Base-by-base conservation (phyloP, 2,797 vertebrate species). In the Sebastes oblongus region DNA sequence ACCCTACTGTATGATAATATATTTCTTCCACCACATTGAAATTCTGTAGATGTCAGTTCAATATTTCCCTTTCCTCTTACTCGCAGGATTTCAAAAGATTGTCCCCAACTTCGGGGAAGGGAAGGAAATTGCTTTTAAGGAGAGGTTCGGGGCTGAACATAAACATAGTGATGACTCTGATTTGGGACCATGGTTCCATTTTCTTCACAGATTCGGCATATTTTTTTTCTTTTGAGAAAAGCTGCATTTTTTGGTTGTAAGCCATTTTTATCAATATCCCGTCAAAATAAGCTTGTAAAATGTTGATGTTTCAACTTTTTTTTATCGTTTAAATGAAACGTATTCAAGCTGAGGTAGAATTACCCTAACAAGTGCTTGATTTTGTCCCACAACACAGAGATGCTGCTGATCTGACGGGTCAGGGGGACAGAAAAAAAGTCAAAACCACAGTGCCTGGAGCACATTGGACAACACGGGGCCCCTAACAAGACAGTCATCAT, bases 61-160 rank as follows among this genome's bases (percentile, higher is more conserved):
- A 81, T 86, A 83, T 82, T 85, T 88, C 72, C 61, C 64, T 70
- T 84, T 68, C 58, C 87, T 81, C 25, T 52, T 80, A 78, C 78
- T 90, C 4, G 67, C 76, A 76, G 84, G 73, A 69, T 89, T 88
- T 88, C 73, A 85, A 90, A 86, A 88, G 85, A 85, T 88, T 85
- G 84, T 85, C 72, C 74, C 72, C 67, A 78, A 75, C 75, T 84
- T 78, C 8, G 18, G 70, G 70, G 58, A 75, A 72, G 66, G 84
- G 64, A 70, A 81, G 70, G 82, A 87, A 90, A 93, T 89, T 89
- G 77, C 88, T 85, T 91, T 81, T 81, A 85, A 81, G 82, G 77
- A 80, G 78, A 69, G 81, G 29, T 89, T 74, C 59, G n/a, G 58
- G 54, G 56, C 71, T 82, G 76, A 82, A 81, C 80, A 78, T 74